Evolutionary conservation across 2,113 vertebrate genomes (phyloP), one percentile per base, ranked within the genome.

Genomic region (Rousettus leschenaultii): DNA sequence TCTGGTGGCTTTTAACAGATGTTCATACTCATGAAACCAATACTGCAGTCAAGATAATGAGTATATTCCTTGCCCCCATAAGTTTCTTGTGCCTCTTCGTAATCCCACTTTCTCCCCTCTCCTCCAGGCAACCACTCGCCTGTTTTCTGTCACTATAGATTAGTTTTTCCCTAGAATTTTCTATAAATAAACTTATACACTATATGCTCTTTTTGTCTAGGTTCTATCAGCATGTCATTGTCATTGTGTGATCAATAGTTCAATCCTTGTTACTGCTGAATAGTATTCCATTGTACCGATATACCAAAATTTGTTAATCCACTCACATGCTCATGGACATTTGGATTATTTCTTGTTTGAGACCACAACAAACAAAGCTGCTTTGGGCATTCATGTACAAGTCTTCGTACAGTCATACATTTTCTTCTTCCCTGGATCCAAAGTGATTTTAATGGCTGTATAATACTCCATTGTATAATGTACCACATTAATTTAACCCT

Each of bases 391-490:
- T 65, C 16, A 40, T 65, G 28, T 70, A 79, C 6, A 80, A 71
- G 38, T 85, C 43, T 40, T 48, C 63, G 22, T 77, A 74, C 51
- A 15, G 57, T 63, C 35, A 79, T 21, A 63, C 21, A 9, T 30
- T 86, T 93, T 71, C 95, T 93, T 78, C 68, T 83, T 57, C 55
- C 75, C 57, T 93, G 63, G 65, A 74, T 87, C 48, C 74, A 74
- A 70, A 40, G 51, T 91, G 61, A 82, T 75, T 85, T 80, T 51
- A 75, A 74, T 33, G 66, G n/a, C 51, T 51, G 33, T 5, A 68
- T 75, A 80, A 48, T 63, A 75, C 51, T 66, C 55, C 19, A 59
- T 28, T 85, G 16, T 71, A 21, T 24, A 57, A 35, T 35, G 9
- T 53, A 74, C n/a, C 19, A 45, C 38, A 11, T 61, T 71, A 63